These are phyloP conservation scores for Limulus polyphemus DNA, from an alignment of 2,888 invertebrate genomes.

Conservation along the genomic window DNA sequence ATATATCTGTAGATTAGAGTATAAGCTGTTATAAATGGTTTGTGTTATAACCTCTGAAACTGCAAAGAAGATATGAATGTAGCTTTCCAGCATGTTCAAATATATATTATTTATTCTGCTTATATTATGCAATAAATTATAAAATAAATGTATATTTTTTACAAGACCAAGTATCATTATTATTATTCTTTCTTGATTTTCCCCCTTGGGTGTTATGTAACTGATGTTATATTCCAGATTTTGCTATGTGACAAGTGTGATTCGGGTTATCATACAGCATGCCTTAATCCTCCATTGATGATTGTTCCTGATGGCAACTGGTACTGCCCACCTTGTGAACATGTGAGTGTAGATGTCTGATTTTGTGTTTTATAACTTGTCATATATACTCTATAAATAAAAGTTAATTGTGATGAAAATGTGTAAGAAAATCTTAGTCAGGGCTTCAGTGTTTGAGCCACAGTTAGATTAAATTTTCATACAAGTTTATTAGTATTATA, in stretches of 20 bases:
- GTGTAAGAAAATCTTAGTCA: neutral
- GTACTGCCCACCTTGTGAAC: constrained; percentile 96
- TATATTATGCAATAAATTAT: neutral
- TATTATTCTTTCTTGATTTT: neutral
- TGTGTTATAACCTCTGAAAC: no score
- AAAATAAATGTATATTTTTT: constrained; percentile 1
- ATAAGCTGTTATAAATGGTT: no score
- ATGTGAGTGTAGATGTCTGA: constrained; percentile 41
- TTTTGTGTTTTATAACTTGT: neutral
- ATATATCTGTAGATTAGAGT: no score
- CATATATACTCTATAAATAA: neutral
- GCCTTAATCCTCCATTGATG: constrained; percentile 79
- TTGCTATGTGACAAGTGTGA: constrained; percentile 91
- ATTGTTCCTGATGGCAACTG: constrained; percentile 94
- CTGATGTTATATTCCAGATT: constrained; percentile 46
- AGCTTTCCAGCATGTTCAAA: neutral
- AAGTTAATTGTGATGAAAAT: neutral
- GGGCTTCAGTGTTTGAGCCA: no score
- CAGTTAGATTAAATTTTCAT: no score
- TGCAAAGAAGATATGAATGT: no score
- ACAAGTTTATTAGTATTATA: no score
- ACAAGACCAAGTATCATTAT: no score
- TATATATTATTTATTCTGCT: constrained; percentile 4
- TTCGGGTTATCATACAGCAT: constrained; percentile 90
- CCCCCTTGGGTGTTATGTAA: neutral